A percentile compares a stretch with the other conserved stretches of the same genome.
phyloP scores from a whole-genome alignment of 2,797 vertebrate species.

The Margarornis squamiger region DNA sequence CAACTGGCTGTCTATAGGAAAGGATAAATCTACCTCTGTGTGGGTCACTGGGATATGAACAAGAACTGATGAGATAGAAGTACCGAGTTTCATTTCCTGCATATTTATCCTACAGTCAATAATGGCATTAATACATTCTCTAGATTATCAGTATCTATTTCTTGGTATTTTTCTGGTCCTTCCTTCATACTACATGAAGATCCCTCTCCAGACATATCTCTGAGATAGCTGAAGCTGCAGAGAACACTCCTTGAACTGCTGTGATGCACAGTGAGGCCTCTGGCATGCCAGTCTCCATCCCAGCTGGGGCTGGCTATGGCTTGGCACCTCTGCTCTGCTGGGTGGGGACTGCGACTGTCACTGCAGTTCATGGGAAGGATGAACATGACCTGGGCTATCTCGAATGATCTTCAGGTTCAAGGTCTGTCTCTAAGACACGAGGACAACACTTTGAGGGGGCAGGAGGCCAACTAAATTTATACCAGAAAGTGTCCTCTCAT shows the following conservation, averaged over 20 bases:
- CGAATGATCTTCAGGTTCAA: not conserved
- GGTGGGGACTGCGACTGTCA: fast-evolving
- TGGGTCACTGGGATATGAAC: not conserved
- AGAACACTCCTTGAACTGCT: fast-evolving
- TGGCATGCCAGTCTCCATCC: not conserved
- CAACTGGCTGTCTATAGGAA: not conserved
- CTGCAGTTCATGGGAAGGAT: not conserved
- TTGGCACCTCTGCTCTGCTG: not conserved
- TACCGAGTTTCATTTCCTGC: not conserved
- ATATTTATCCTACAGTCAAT: not conserved
- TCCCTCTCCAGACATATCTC: not conserved
- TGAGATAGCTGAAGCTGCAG: not conserved
- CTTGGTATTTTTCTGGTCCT: not conserved
- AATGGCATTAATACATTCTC: not conserved
- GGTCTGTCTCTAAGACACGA: not conserved
- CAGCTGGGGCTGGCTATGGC: not conserved
- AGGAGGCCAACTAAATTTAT: not conserved
- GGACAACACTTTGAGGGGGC: not conserved
- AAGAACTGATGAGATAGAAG: not conserved
- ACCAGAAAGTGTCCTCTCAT: not conserved
- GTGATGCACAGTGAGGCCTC: not conserved
- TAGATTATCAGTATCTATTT: not conserved
- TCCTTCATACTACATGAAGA: not conserved
- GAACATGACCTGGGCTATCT: not conserved
- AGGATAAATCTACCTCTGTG: not conserved